Evolutionary conservation across 92 coral and sea anemone genomes (phyloP).

Genomic region (Parazoanthus swiftii): DNA sequence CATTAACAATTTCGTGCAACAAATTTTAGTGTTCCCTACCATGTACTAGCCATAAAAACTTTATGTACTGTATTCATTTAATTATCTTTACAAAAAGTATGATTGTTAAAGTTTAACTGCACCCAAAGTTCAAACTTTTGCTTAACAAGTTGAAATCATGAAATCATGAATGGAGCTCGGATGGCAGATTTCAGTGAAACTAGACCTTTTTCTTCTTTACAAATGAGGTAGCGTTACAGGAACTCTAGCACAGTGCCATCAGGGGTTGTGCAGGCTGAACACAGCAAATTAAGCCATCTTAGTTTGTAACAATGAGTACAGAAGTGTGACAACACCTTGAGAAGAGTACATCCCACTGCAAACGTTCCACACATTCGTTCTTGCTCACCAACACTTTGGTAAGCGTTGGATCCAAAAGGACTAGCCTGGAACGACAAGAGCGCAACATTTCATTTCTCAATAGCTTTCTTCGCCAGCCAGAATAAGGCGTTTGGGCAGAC

Average conservation of each 20-base stretch:
- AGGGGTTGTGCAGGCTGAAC: neutral
- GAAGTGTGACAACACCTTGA: slow-evolving; percentile 55
- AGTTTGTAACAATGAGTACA: neutral
- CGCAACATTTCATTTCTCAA: neutral
- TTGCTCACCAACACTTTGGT: slow-evolving; percentile 75
- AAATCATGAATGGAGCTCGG: too few species aligned
- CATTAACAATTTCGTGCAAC: too few species aligned
- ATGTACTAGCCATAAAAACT: too few species aligned
- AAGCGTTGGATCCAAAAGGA: slow-evolving; percentile 74
- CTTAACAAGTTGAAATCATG: too few species aligned
- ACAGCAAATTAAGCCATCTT: too few species aligned
- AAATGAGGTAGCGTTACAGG: too few species aligned
- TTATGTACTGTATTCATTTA: too few species aligned
- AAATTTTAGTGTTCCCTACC: neutral
- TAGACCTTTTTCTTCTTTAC: too few species aligned
- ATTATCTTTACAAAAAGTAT: too few species aligned
- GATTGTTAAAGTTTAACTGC: too few species aligned
- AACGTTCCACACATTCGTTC: slow-evolving; percentile 63
- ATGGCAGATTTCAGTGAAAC: too few species aligned
- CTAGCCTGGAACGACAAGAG: slow-evolving; percentile 52
- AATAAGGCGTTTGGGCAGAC: neutral
- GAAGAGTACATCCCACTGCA: slow-evolving; percentile 90
- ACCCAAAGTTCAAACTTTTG: too few species aligned
- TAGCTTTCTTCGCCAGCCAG: neutral
- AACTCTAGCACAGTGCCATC: neutral